Percentiles rank a stretch among this genome's conserved stretches.
phyloP scores from a whole-genome alignment of 2,113 vertebrate genomes.

The Myrmecobius fasciatus region DNA sequence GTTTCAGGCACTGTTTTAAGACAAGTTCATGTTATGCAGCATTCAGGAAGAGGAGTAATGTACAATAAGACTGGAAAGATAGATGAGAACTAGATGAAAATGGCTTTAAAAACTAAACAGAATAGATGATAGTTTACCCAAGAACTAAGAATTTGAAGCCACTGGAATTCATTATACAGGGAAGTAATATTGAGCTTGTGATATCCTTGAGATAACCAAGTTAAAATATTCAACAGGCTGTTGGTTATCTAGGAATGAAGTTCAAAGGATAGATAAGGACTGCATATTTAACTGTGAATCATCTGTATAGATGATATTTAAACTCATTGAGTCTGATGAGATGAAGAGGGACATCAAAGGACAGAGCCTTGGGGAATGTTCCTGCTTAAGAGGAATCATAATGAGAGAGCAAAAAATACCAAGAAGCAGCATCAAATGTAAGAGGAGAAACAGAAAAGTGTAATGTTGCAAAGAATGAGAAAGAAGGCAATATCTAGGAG shows the following conservation, averaged over 20 bases:
- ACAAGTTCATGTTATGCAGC: not conserved
- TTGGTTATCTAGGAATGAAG: no score
- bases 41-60: not conserved
- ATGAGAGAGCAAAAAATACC: not conserved
- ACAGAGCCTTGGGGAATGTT: not conserved
- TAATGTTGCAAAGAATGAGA: not conserved
- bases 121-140: not conserved
- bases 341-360: not conserved
- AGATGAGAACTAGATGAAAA: not conserved
- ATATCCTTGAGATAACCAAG: no score
- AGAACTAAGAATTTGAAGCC: not conserved
- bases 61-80: not conserved
- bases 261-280: no score
- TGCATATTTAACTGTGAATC: no score
- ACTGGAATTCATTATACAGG: no score
- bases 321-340: not conserved
- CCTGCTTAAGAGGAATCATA: not conserved
- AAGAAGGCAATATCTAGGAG: not conserved
- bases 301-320: not conserved
- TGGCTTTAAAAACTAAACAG: not conserved
- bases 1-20: not conserved
- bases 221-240: no score
- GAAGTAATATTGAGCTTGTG: no score
- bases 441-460: not conserved
- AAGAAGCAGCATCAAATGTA: not conserved